phyloP scores from a whole-genome alignment of 2,888 invertebrate genomes.

The Conus canariensis region DNA sequence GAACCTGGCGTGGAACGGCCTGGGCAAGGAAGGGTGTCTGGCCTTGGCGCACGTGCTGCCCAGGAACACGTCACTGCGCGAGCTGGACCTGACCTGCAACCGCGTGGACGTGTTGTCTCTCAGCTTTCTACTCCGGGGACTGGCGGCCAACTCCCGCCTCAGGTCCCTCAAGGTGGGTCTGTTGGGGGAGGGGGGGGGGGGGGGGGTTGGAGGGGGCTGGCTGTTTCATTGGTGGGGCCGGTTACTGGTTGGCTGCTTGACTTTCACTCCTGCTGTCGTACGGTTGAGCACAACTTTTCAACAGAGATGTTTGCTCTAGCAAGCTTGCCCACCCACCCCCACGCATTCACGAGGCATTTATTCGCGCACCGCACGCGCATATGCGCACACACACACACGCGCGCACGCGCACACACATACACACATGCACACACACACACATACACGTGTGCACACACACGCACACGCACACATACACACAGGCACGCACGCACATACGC shows the following conservation, averaged over 20 bases:
- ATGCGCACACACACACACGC: too few species aligned
- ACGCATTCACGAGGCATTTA: too few species aligned
- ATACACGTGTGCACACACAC: background rate
- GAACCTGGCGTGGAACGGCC: constrained; percentile 70
- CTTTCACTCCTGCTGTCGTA: too few species aligned
- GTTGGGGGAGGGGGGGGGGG: background rate
- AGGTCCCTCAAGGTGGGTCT: constrained; percentile 55
- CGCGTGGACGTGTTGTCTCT: constrained; percentile 65
- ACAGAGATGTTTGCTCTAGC: too few species aligned
- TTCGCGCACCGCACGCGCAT: too few species aligned
- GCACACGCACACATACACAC: background rate
- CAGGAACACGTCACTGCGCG: constrained; percentile 59
- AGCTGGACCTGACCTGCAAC: constrained; percentile 68
- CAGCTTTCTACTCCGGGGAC: constrained; percentile 61
- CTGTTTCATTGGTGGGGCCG: too few species aligned
- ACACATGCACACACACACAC: background rate
- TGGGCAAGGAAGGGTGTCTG: constrained; percentile 68
- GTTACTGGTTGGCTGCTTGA: too few species aligned
- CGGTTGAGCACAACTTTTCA: too few species aligned
- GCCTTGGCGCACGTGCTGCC: constrained; percentile 62
- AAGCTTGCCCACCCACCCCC: too few species aligned
- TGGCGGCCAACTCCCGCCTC: constrained; percentile 60
- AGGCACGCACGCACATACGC: background rate
- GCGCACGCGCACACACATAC: too few species aligned
- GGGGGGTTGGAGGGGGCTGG: too few species aligned